Base-by-base conservation (phyloP, 2,113 vertebrate species). In the Asarcornis scutulata region DNA sequence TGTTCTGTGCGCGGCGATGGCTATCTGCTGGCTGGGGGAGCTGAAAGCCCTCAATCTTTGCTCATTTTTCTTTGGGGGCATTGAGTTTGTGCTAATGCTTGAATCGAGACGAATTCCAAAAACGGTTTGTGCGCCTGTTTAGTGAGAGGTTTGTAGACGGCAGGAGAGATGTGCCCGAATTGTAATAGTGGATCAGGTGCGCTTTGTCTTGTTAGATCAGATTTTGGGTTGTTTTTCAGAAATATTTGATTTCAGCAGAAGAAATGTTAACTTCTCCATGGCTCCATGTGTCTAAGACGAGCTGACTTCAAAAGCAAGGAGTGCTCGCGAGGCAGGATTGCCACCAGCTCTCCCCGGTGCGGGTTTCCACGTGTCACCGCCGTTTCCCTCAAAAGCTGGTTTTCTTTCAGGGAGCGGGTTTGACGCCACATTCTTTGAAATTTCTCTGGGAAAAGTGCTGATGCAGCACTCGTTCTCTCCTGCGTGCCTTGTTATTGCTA, bases 1-100 rank as follows among this genome's bases (percentile, higher is more conserved):
- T 27, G 26, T 60, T 76, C 11, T 48, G 58, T 23, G 52, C 20
- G 53, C 56, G 20, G 44, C 36, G 50, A 73, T 67, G 59, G 94
- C 90, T 94, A 79, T 93, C 93, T 91, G 90, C 95, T 79, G 31
- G 12, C 1, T 31, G 91, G 87, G 90, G 82, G 93, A 69, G 76
- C 83, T 79, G 87, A 83, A 74, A 92, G 75, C 72, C 86, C 82
- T 17, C 52, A 66, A 68, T 69, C 91, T 83, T 72, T 18, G 16
- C 42, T 27, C 10, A 13, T 6, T 75, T 83, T 59, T 58, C 71
- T 83, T 93, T 23, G 9, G 31, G 56, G 0, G 13, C 5, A 0
- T 17, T 79, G 91, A 10, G 21, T 91, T 95, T 66, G 76, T 81
- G 86, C 79, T 78, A 1, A 13, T 46, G 90, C 59, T 88, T 50